phyloP scores from a whole-genome alignment of 2,888 invertebrate genomes.

The Himalopsyche tibetana region DNA sequence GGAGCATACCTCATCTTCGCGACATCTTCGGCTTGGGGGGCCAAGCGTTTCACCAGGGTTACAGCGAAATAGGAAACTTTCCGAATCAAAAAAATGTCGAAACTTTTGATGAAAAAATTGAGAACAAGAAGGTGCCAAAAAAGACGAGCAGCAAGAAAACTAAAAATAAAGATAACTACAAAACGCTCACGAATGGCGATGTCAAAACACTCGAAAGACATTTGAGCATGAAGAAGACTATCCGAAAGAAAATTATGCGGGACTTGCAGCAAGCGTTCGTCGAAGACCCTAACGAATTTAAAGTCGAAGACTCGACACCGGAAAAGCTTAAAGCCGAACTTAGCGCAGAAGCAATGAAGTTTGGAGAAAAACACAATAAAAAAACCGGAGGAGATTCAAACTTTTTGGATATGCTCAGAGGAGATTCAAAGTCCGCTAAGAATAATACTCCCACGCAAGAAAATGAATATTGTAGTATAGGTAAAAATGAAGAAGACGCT shows the following conservation, averaged over 20 bases:
- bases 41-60: constrained; percentile 72
- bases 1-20: constrained; percentile 86
- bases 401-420: constrained; percentile 82
- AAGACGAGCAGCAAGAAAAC: constrained; percentile 77
- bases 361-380: constrained; percentile 75
- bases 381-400: constrained; percentile 77
- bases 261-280: constrained; percentile 87
- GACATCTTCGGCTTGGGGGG: constrained; percentile 84
- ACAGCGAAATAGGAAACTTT: constrained; percentile 66
- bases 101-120: constrained; percentile 67
- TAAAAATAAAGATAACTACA: constrained; percentile 83
- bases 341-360: constrained; percentile 82
- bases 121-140: constrained; percentile 77
- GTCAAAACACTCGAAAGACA: constrained; percentile 87
- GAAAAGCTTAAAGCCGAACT: constrained; percentile 83
- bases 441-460: constrained; percentile 68
- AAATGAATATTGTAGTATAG: constrained; percentile 68
- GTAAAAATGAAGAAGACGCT: constrained; percentile 73
- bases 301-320: constrained; percentile 82
- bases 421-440: constrained; percentile 72
- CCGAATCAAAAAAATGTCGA: constrained; percentile 67
- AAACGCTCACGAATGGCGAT: constrained; percentile 81
- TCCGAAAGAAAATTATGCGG: constrained; percentile 90
- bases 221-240: constrained; percentile 91
- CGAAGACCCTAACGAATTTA: constrained; percentile 84